Evolutionary conservation across 2,797 vertebrate genomes (phyloP), one percentile per base, ranked within the genome.

Genomic region (Melanotaenia trifasciata): DNA sequence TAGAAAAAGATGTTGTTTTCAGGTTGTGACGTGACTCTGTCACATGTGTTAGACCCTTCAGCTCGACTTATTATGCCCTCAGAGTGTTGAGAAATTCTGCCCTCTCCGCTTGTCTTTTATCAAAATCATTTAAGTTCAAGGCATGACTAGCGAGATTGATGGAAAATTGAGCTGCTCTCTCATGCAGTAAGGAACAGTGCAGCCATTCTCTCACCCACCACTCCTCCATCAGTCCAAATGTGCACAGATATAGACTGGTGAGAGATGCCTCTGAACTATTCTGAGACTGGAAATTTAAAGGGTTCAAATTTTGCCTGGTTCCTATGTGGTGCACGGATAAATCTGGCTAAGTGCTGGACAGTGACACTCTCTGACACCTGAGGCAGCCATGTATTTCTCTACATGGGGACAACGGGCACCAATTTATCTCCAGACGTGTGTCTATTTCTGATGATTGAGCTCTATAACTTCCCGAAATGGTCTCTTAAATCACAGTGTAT

Each of bases 221-320:
- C 87, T 84, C 76, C 85, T 89, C 88, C 80, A 90, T 91, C 92
- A 92, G 82, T 78, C 88, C 85, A 87, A 88, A 88, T 85, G 90
- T 83, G 90, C 95, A 95, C 92, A 95, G 94, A 94, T 94, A 95
- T 92, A 94, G 91, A 95, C 94, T 89, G 94, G 95, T 96, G 96
- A 97, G 97, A 95, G 95, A 97, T 96, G 96, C 94, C 94, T 94
- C 95, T 86, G 95, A 96, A 96, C 96, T 96, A 95, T 96, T 96
- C 95, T 87, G 76, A 86, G 87, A 78, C 76, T 83, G 94, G 95
- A 96, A 95, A 95, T 95, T 94, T 95, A 95, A 94, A 94, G 94
- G 93, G 95, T 93, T 92, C 93, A 76, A 91, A 95, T 93, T 95
- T 94, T 93, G 93, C 93, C 94, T 93, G 94, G 94, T 94, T 96